Percentiles rank a stretch among this genome's conserved stretches.
These are phyloP conservation scores for Odobenus rosmarus DNA, from an alignment of 2,113 vertebrate genomes.

Conservation along the genomic window DNA sequence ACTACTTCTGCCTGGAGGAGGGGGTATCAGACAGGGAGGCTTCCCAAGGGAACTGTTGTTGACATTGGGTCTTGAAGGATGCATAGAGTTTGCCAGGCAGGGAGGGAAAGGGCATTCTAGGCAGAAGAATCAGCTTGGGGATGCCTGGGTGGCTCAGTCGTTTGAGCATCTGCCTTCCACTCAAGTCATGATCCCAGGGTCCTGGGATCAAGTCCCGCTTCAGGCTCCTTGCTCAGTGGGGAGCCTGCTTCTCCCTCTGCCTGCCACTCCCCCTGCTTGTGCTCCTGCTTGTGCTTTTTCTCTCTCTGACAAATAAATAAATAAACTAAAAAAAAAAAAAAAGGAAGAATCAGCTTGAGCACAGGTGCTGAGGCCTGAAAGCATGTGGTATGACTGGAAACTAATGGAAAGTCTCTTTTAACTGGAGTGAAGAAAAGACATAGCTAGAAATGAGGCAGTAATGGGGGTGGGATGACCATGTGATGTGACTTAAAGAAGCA, in stretches of 20 bases:
- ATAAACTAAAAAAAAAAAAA: no score
- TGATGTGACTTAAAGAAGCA: background rate
- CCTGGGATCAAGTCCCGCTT: background rate
- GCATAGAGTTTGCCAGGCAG: background rate
- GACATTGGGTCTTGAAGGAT: constrained; percentile 20
- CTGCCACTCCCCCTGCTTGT: background rate
- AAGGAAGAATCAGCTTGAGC: background rate
- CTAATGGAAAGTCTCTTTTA: background rate
- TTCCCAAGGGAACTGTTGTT: background rate
- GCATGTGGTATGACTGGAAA: background rate
- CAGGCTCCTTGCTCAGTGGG: background rate
- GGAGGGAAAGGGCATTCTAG: background rate
- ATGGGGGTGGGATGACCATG: background rate
- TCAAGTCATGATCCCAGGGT: background rate
- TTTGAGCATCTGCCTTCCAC: background rate
- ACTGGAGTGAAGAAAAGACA: background rate
- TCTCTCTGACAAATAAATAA: no score
- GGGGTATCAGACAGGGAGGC: background rate
- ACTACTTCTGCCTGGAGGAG: background rate
- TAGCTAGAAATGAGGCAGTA: background rate
- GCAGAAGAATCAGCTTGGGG: background rate
- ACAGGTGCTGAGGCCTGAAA: background rate
- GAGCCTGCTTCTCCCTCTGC: background rate
- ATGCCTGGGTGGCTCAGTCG: background rate
- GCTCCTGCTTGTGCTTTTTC: background rate